Percentiles rank a stretch among this genome's conserved stretches.
Conservation (phyloP, 2,888 invertebrate species). For the Cephus pulcher region DNA sequence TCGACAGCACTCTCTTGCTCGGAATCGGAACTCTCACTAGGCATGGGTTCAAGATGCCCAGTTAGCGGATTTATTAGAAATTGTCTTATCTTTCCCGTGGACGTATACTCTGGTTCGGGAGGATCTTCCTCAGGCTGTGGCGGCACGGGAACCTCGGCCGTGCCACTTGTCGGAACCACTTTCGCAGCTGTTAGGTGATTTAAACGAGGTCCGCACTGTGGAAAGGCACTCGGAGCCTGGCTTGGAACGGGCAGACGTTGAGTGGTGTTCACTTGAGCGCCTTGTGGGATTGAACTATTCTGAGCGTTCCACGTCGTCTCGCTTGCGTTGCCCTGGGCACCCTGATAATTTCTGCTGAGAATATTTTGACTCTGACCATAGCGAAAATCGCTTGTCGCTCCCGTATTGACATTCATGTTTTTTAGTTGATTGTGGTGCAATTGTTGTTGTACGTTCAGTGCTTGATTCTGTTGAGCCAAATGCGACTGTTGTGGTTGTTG, state of each 20-base stretch:
- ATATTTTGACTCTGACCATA: conserved; percentile 64
- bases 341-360: conserved; percentile 59
- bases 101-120: conserved; percentile 69
- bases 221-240: conserved; percentile 52
- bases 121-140: conserved; percentile 60
- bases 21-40: conserved; percentile 75
- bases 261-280: conserved; percentile 50
- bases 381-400: conserved; percentile 61
- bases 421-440: conserved; percentile 63
- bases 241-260: conserved; percentile 40
- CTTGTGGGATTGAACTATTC: conserved; percentile 50
- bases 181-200: conserved; percentile 38
- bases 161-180: conserved; percentile 27
- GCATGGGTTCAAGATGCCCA: conserved; percentile 85
- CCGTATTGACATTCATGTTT: conserved; percentile 58
- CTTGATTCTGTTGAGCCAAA: conserved; percentile 48
- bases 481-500: conserved; percentile 60
- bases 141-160: conserved; percentile 30
- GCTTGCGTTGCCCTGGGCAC: conserved; percentile 35
- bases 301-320: conserved; percentile 55
- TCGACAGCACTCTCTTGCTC: conserved; percentile 67
- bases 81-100: conserved; percentile 78
- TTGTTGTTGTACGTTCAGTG: conserved; percentile 61
- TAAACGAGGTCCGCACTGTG: conserved; percentile 43
- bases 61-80: conserved; percentile 92